Evolutionary conservation across 1,140 invertebrate species (phyloP).

Genomic region (Bombus waltoni): DNA sequence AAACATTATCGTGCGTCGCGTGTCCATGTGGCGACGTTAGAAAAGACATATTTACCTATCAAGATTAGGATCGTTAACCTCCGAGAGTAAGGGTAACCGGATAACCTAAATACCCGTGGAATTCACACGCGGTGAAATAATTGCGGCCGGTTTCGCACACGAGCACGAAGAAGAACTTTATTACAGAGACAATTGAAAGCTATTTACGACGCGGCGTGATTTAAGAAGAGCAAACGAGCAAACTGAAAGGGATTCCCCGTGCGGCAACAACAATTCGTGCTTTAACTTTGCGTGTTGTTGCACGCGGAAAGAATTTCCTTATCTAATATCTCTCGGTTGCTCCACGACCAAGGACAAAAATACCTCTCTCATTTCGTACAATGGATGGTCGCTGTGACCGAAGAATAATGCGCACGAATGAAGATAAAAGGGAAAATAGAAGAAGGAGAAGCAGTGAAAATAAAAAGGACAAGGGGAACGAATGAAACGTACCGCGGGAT

Average conservation of each 20-base stretch:
- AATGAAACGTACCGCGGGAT: conserved; percentile 40
- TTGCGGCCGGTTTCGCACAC: neutral
- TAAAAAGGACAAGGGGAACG: neutral
- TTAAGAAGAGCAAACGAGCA: conserved; percentile 22
- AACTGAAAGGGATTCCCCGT: neutral
- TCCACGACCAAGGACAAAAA: neutral
- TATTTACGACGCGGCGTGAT: conserved; percentile 27
- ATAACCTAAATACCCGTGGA: neutral
- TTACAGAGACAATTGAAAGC: conserved; percentile 27
- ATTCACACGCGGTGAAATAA: neutral
- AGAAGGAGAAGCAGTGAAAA: neutral
- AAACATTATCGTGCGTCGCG: too few species aligned
- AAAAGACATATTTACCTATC: too few species aligned
- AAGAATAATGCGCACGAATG: conserved; percentile 32
- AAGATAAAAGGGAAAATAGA: conserved; percentile 22
- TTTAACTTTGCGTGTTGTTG: conserved; percentile 33
- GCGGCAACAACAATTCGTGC: neutral
- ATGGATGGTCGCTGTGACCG: neutral
- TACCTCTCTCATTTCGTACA: conserved; percentile 17
- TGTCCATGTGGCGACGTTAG: too few species aligned
- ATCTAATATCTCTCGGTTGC: conserved; percentile 28
- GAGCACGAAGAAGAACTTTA: neutral
- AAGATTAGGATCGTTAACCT: too few species aligned
- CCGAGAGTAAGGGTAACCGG: too few species aligned
- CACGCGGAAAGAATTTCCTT: neutral